phyloP scores from a whole-genome alignment of 2,113 vertebrate genomes.

The Lampris incognitus region DNA sequence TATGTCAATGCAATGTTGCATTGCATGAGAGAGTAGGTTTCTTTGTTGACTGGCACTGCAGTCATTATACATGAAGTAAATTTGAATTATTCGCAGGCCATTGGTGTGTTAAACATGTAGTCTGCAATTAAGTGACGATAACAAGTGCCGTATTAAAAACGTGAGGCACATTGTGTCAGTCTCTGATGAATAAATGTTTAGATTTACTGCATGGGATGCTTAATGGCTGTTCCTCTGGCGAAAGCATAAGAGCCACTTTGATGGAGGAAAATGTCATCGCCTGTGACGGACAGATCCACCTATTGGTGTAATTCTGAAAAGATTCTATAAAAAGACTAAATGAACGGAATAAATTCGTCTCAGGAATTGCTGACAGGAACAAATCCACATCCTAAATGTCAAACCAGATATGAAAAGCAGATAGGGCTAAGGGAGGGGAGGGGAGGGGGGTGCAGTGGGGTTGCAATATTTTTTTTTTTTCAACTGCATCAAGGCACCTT shows the following conservation, averaged over 20 bases:
- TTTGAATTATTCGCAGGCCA: constrained; percentile 63
- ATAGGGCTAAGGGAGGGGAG: constrained; percentile 49
- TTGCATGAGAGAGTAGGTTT: constrained; percentile 26
- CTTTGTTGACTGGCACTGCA: constrained; percentile 44
- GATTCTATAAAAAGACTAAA: constrained; percentile 40
- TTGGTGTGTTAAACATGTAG: constrained; percentile 77
- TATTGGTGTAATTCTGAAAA: constrained; percentile 60
- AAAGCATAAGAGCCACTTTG: constrained; percentile 60
- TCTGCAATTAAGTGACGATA: constrained; percentile 69
- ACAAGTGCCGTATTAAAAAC: constrained; percentile 65
- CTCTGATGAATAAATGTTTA: constrained; percentile 69
- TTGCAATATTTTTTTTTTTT: constrained; percentile 52
- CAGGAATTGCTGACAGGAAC: constrained; percentile 53
- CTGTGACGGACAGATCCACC: constrained; percentile 63
- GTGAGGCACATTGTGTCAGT: constrained; percentile 61
- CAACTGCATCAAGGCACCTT: constrained; percentile 61
- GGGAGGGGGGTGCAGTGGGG: too few relatives aligned
- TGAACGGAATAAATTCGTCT: constrained; percentile 60
- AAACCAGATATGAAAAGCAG: constrained; percentile 63
- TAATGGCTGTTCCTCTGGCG: constrained; percentile 35
- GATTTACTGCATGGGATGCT: constrained; percentile 47
- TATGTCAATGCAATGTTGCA: constrained; percentile 24
- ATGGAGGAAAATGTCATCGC: constrained; percentile 49
- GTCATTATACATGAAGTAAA: constrained; percentile 67
- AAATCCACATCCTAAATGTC: constrained; percentile 69